Percentiles rank a stretch among this genome's conserved stretches.
Conservation (phyloP, 2,888 invertebrate species). For the Minunthozetes semirufus region DNA sequence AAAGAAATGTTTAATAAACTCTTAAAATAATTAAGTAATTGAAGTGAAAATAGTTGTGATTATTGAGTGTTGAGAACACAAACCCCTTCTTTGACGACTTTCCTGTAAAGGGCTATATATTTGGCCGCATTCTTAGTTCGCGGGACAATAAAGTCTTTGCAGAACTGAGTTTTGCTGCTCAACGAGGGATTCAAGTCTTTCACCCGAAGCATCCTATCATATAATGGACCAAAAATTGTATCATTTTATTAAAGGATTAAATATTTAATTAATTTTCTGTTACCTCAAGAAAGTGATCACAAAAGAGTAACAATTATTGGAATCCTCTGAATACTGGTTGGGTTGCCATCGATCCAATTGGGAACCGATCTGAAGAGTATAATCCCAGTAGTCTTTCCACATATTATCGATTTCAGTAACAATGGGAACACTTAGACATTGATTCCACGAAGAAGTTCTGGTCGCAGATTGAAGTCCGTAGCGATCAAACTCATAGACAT, state of each 20-base stretch:
- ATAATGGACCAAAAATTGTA: not conserved
- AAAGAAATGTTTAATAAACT: too few species aligned
- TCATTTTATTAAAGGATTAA: not conserved
- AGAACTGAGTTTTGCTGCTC: slow-evolving; percentile 62
- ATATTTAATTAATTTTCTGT: too few species aligned
- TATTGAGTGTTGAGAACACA: slow-evolving; percentile 2
- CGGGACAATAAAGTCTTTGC: slow-evolving; percentile 72
- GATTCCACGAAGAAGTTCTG: slow-evolving; percentile 50
- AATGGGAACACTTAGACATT: slow-evolving; percentile 48
- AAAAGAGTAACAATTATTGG: slow-evolving; percentile 78
- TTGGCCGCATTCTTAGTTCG: slow-evolving; percentile 73
- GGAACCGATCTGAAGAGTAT: slow-evolving; percentile 59
- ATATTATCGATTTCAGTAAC: slow-evolving; percentile 34
- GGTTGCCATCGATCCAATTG: slow-evolving; percentile 48
- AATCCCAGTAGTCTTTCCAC: slow-evolving; percentile 55
- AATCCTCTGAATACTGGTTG: slow-evolving; percentile 61
- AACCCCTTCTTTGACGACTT: slow-evolving; percentile 51
- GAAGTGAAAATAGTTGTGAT: not conserved
- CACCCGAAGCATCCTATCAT: slow-evolving; percentile 58
- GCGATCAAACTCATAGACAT: slow-evolving; percentile 75
- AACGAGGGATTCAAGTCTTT: slow-evolving; percentile 64
- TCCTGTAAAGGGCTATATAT: slow-evolving; percentile 73
- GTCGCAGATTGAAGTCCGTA: slow-evolving; percentile 58
- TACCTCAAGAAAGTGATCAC: slow-evolving; percentile 65
- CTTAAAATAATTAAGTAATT: too few species aligned